Conservation (phyloP, 2,113 vertebrate genomes). For the Aix galericulata region DNA sequence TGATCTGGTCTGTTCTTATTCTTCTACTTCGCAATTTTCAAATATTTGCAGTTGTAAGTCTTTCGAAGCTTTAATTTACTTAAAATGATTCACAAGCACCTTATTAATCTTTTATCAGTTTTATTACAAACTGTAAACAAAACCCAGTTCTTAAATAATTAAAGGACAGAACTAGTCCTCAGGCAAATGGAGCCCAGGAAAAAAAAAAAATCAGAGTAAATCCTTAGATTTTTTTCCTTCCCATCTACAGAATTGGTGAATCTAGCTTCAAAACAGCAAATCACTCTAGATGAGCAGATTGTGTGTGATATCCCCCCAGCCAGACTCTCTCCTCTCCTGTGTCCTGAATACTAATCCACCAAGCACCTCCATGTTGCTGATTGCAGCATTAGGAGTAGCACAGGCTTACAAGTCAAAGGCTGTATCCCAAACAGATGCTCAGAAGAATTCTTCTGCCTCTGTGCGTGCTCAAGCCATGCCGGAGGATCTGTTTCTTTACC, state of each 20-base stretch:
- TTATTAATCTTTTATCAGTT: constrained; percentile 74
- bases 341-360: constrained; percentile 64
- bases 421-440: not conserved
- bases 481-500: not conserved
- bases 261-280: constrained; percentile 22
- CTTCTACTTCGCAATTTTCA: constrained; percentile 27
- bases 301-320: constrained; percentile 33
- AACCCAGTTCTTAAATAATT: constrained; percentile 74
- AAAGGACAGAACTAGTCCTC: constrained; percentile 54
- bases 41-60: constrained; percentile 59
- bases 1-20: not conserved
- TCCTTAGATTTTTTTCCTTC: not conserved
- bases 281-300: constrained; percentile 49
- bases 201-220: constrained; percentile 37
- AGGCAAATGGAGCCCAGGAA: constrained; percentile 31
- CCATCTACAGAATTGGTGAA: not conserved
- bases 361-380: not conserved
- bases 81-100: constrained; percentile 63
- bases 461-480: not conserved
- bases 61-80: constrained; percentile 61
- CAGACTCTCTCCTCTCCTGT: constrained; percentile 27
- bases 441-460: not conserved
- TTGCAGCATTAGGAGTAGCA: not conserved
- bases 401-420: not conserved
- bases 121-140: constrained; percentile 76